These are phyloP conservation scores for Aleiodes testaceus DNA, from an alignment of 2,888 invertebrate species.

Conservation along the genomic window DNA sequence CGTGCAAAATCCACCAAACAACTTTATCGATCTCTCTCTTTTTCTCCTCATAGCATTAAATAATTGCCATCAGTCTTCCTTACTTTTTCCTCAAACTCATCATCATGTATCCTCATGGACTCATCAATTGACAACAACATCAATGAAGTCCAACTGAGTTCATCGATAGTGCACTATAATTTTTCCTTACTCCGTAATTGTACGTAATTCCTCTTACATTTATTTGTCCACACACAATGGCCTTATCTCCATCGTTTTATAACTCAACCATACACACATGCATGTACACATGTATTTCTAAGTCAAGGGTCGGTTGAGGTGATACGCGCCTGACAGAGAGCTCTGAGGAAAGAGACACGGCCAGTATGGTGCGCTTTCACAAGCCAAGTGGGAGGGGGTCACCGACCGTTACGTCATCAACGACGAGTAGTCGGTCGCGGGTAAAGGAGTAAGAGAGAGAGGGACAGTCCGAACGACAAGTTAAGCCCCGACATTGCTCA, in stretches of 20 bases:
- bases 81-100: background rate
- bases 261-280: conserved; percentile 8
- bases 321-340: conserved; percentile 42
- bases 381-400: conserved; percentile 65
- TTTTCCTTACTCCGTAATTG: conserved; percentile 7
- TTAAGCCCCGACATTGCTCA: conserved; percentile 45
- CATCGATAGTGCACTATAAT: background rate
- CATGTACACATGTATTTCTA: conserved; percentile 33
- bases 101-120: too few species aligned
- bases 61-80: conserved; percentile 1
- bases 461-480: conserved; percentile 51
- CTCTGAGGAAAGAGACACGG: conserved; percentile 43
- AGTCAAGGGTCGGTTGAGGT: conserved; percentile 44
- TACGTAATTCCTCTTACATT: background rate
- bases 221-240: background rate
- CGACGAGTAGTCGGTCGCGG: conserved; percentile 60
- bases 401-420: conserved; percentile 72
- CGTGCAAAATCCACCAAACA: conserved; percentile 10
- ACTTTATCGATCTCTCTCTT: conserved; percentile 22
- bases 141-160: too few species aligned
- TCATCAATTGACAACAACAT: too few species aligned
- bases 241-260: conserved; percentile 15
- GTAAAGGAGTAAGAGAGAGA: conserved; percentile 8
- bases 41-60: background rate
- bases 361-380: conserved; percentile 48